These are phyloP conservation scores for Yasuhikotakia modesta DNA, from an alignment of 2,797 vertebrate species.

Conservation along the genomic window DNA sequence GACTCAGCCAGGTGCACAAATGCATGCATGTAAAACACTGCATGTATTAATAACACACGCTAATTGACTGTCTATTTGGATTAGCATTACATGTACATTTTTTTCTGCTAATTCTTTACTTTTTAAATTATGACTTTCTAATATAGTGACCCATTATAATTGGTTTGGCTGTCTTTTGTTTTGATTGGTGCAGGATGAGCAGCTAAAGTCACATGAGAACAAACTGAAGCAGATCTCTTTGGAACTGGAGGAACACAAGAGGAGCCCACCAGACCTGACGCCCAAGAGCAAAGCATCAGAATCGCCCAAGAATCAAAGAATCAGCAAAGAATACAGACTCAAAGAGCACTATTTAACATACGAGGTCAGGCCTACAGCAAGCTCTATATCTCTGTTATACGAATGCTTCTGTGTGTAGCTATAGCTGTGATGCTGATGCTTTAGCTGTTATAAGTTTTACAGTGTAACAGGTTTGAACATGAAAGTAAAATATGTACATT, in stretches of 20 bases:
- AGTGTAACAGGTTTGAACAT: no score
- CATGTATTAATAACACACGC: background rate
- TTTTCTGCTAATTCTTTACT: background rate
- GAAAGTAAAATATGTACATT: background rate
- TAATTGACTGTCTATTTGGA: background rate
- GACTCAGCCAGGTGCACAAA: constrained; percentile 86
- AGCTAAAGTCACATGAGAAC: constrained; percentile 93
- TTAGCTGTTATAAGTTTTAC: background rate
- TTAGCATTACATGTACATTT: background rate
- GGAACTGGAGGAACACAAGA: constrained; percentile 92
- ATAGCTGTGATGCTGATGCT: background rate
- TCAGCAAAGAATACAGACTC: constrained; percentile 89
- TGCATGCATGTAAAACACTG: background rate
- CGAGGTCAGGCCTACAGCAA: constrained; percentile 79
- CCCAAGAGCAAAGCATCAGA: constrained; percentile 91
- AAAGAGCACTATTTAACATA: constrained; percentile 98
- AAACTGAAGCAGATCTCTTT: constrained; percentile 93
- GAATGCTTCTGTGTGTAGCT: background rate
- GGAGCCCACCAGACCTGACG: constrained; percentile 81
- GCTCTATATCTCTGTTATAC: background rate
- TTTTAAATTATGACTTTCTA: background rate
- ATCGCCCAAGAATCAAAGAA: no score
- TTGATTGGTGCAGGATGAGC: constrained; percentile 84
- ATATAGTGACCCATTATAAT: background rate
- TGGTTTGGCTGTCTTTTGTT: background rate